A percentile compares a stretch with the other conserved stretches of the same genome.
Conservation (phyloP, 2,797 vertebrate genomes). For the Eulemur albifrons region DNA sequence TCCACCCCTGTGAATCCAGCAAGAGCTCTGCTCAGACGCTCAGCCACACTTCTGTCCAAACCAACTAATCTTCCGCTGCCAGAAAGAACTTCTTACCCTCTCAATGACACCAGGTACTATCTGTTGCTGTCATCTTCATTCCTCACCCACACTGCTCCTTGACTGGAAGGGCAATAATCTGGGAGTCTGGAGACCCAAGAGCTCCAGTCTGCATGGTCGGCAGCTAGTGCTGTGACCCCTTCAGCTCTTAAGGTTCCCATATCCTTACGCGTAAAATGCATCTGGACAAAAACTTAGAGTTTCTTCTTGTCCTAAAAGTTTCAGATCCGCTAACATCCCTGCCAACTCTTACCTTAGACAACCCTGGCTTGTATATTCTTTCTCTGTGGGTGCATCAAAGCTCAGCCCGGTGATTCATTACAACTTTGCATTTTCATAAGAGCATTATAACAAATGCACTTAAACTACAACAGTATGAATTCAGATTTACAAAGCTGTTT, state of each 20-base stretch:
- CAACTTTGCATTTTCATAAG: background rate
- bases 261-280: background rate
- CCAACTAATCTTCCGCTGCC: background rate
- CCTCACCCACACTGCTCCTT: background rate
- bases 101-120: background rate
- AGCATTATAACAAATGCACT: background rate
- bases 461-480: background rate
- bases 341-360: background rate
- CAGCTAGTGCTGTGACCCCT: background rate
- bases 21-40: background rate
- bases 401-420: background rate
- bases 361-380: background rate
- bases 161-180: background rate
- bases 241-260: background rate
- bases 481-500: background rate
- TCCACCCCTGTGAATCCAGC: background rate
- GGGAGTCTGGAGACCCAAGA: background rate
- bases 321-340: background rate
- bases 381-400: background rate
- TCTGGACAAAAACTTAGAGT: background rate
- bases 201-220: background rate
- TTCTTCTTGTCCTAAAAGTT: background rate
- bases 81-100: background rate
- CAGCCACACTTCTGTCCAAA: background rate
- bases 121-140: too few relatives aligned